A percentile compares a stretch with the other conserved stretches of the same genome.
These are phyloP conservation scores for Numenius phaeopus DNA, from an alignment of 2,797 vertebrate genomes.

Conservation along the genomic window DNA sequence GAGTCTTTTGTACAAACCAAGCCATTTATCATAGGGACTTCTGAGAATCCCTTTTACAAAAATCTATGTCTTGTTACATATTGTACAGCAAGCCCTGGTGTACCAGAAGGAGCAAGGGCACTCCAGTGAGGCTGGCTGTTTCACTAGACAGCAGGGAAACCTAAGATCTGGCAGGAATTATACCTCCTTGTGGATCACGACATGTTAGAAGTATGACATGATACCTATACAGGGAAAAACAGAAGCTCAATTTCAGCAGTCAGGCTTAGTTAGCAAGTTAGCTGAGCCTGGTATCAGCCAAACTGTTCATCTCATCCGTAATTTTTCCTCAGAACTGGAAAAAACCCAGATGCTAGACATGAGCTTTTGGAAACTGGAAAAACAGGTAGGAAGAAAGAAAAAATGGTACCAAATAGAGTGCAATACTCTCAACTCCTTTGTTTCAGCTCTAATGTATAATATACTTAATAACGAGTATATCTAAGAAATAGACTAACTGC, in stretches of 20 bases:
- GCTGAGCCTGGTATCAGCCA: neutral
- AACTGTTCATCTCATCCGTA: neutral
- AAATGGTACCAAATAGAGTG: neutral
- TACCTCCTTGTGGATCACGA: neutral
- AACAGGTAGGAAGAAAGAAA: neutral
- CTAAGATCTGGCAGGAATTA: neutral
- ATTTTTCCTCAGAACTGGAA: neutral
- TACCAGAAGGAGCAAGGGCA: neutral
- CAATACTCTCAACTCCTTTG: neutral
- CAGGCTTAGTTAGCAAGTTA: neutral
- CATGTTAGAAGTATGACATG: neutral
- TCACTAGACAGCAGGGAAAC: neutral
- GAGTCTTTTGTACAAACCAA: neutral
- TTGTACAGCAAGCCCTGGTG: neutral
- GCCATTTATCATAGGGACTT: neutral
- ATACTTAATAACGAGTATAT: slow-evolving; percentile 80
- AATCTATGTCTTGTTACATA: neutral
- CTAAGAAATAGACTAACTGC: slow-evolving; percentile 87
- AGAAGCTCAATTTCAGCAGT: neutral
- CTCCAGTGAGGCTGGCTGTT: neutral
- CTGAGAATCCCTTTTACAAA: neutral
- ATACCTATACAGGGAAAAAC: neutral
- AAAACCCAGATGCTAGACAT: neutral
- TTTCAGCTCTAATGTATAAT: slow-evolving; percentile 84
- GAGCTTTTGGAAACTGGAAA: neutral